Percentiles rank a stretch among this genome's conserved stretches.
These are phyloP conservation scores for Amphipyra tragopoginis DNA, from an alignment of 2,888 invertebrate genomes.

Conservation along the genomic window DNA sequence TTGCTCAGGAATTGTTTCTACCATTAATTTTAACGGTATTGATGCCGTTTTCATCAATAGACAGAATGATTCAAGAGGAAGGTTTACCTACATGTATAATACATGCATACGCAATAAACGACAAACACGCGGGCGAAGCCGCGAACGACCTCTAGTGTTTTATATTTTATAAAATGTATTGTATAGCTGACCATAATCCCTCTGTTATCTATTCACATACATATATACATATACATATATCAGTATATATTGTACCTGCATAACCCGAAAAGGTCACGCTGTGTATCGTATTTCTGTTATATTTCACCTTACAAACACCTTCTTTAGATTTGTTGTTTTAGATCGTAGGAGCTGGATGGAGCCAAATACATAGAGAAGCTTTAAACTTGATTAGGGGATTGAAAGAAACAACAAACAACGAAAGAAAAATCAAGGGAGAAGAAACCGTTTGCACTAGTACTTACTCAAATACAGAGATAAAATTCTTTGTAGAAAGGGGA, in stretches of 20 bases:
- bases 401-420: constrained; percentile 82
- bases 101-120: no score
- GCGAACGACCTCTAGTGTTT: no score
- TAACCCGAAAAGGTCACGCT: constrained; percentile 27
- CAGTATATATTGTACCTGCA: constrained; percentile 11
- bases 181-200: constrained; percentile 23
- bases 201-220: constrained; percentile 24
- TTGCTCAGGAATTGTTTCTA: constrained; percentile 2
- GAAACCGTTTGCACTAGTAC: constrained; percentile 75
- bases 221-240: no score
- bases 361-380: constrained; percentile 74
- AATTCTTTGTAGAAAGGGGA: constrained; percentile 64
- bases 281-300: constrained; percentile 43
- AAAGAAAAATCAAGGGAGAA: constrained; percentile 79
- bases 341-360: constrained; percentile 66
- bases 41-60: no score
- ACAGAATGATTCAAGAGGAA: no score
- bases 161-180: constrained; percentile 29
- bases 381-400: constrained; percentile 82
- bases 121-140: no score
- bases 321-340: constrained; percentile 49
- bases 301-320: constrained; percentile 42
- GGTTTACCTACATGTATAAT: no score
- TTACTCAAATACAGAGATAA: constrained; percentile 75
- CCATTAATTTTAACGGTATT: constrained; percentile 12